Evolutionary conservation across 2,797 vertebrate species (phyloP).

Genomic region (Galago senegalensis): DNA sequence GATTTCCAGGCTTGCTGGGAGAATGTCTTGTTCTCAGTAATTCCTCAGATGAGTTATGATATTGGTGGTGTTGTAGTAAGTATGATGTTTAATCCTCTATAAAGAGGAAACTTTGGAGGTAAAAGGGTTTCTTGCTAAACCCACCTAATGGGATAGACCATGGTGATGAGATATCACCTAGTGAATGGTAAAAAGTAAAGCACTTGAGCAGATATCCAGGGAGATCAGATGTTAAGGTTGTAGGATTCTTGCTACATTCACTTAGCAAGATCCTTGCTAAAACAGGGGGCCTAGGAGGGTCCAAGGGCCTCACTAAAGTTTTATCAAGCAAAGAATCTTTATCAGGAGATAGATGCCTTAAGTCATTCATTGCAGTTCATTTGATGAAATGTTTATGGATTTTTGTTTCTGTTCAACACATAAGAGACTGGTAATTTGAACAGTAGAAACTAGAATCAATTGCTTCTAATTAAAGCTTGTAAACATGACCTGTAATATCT

Average conservation of each 20-base stretch:
- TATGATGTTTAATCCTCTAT: too few species aligned
- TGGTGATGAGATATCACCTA: not conserved
- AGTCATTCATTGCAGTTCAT: not conserved
- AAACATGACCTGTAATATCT: not conserved
- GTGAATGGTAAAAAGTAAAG: not conserved
- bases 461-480: conserved; percentile 17
- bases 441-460: not conserved
- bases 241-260: not conserved
- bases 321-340: not conserved
- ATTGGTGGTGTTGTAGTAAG: too few species aligned
- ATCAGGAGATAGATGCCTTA: not conserved
- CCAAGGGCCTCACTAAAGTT: not conserved
- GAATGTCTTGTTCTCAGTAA: too few species aligned
- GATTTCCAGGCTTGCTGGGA: too few species aligned
- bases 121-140: not conserved
- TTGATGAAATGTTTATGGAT: not conserved
- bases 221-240: not conserved
- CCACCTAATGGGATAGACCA: not conserved
- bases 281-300: too few species aligned
- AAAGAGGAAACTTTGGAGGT: not conserved
- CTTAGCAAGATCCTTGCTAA: not conserved
- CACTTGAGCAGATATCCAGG: not conserved
- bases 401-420: not conserved
- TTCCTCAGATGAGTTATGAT: too few species aligned
- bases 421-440: not conserved